Evolutionary conservation across 2,113 vertebrate genomes (phyloP), one percentile per base, ranked within the genome.

Genomic region (Chloroceryle aenea): DNA sequence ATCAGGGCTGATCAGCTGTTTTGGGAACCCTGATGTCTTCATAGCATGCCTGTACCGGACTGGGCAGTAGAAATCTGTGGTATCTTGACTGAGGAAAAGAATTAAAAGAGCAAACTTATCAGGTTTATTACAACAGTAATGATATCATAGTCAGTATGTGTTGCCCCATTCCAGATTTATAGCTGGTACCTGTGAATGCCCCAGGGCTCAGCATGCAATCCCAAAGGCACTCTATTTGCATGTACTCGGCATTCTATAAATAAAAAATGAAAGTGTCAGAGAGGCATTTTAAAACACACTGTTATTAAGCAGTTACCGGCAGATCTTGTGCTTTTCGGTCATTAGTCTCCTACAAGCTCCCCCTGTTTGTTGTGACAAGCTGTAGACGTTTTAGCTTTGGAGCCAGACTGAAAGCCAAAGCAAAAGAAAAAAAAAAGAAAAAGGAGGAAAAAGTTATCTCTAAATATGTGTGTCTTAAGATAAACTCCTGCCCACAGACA

Each of bases 191-290:
- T 58, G 55, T 42, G 67, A 74, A 59, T 52, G 40, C 64, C 61
- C 87, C 63, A 47, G 75, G 43, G 63, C 78, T 86, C 78, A 71
- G 74, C 47, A 34, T 27, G 50, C 68, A 83, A 45, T 71, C 82
- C 72, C 59, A 55, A 78, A 95, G 78, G 93, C 40, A 26, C 48
- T 91, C 59, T 68, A 66, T 85, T 90, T 93, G 84, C 95, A 81
- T 89, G 68, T 80, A 42, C 48, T 90, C 43, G 8, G 32, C 61
- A 66, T 62, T 62, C 61, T 72, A 84, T 78, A 95, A 96, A 93
- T 93, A 89, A 96, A 95, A 92, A 90, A 88, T 81, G 26, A 52
- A 89, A 81, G 73, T 29, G 64, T 86, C 92, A 95, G 62, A 67
- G 59, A 87, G 6, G 14, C 77, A 73, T 87, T 95, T 89, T 72